Percentiles rank a stretch among this genome's conserved stretches.
Conservation (phyloP, 2,888 invertebrate species). For the Plutella xylostella region DNA sequence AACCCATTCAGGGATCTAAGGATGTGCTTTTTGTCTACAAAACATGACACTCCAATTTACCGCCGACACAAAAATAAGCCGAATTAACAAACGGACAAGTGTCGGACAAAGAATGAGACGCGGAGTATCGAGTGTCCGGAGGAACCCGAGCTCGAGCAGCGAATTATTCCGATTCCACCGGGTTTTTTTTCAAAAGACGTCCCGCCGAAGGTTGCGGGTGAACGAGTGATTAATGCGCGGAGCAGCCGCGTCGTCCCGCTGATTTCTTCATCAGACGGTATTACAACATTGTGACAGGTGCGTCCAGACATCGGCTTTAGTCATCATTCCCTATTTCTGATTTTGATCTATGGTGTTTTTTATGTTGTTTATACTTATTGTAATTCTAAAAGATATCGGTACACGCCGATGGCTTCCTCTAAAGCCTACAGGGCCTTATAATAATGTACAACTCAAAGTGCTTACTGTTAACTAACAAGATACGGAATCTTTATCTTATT, state of each 20-base stretch:
- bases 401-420: constrained; percentile 17
- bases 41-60: constrained; percentile 1
- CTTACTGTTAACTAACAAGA: constrained; percentile 14
- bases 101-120: not conserved
- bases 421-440: constrained; percentile 16
- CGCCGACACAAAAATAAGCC: constrained; percentile 3
- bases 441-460: constrained; percentile 18
- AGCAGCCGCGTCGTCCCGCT: constrained; percentile 3
- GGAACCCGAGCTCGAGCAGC: constrained; percentile 3
- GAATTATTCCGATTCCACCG: constrained; percentile 4
- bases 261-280: constrained; percentile 18
- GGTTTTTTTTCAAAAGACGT: not conserved
- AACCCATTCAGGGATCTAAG: too few relatives aligned
- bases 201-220: not conserved
- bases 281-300: constrained; percentile 27
- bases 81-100: constrained; percentile 4
- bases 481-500: too few relatives aligned
- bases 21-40: not conserved
- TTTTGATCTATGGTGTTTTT: not conserved
- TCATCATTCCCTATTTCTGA: not conserved
- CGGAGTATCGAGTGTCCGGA: not conserved
- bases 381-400: constrained; percentile 4
- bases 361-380: not conserved
- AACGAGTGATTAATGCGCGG: constrained; percentile 5
- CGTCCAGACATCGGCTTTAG: not conserved